Percentiles rank a stretch among this genome's conserved stretches.
phyloP scores from a whole-genome alignment of 53 echinoderm and acorn worm species.

The Antedon mediterranea region DNA sequence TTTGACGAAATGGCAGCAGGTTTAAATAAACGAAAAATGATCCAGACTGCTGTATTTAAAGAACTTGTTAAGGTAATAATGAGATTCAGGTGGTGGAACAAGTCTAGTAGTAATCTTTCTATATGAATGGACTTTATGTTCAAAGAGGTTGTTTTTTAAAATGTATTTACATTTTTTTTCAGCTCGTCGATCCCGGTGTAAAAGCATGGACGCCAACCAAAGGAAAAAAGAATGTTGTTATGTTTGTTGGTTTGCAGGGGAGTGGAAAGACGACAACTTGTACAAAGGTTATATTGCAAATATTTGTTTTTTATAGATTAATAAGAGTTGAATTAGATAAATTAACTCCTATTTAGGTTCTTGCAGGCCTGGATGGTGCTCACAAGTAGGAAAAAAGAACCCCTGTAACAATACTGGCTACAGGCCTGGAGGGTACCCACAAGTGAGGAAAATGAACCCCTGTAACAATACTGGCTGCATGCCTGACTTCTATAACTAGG shows the following conservation, averaged over 20 bases:
- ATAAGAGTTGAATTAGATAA: too few species aligned
- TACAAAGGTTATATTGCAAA: conserved; percentile 90
- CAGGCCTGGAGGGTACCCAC: too few species aligned
- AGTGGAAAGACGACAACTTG: conserved; percentile 98
- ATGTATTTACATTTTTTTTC: neutral
- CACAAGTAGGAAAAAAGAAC: too few species aligned
- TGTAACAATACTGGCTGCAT: too few species aligned
- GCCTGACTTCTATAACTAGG: too few species aligned
- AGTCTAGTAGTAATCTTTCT: too few species aligned
- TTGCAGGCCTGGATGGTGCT: too few species aligned
- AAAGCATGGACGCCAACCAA: conserved; percentile 88
- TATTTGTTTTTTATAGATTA: neutral
- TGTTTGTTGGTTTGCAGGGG: conserved; percentile 98
- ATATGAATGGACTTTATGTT: too few species aligned
- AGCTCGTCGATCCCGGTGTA: conserved; percentile 90
- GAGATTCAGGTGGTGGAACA: neutral
- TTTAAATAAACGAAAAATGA: conserved; percentile 95
- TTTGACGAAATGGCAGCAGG: conserved; percentile 99
- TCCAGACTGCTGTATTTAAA: conserved; percentile 97
- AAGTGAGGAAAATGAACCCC: too few species aligned
- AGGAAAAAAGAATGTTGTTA: conserved; percentile 80
- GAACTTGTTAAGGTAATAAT: conserved; percentile 83
- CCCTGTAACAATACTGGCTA: too few species aligned
- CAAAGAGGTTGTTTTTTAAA: too few species aligned
- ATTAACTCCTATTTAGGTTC: too few species aligned